Base-by-base conservation (phyloP, 2,888 invertebrate species). In the Nomada fabriciana region DNA sequence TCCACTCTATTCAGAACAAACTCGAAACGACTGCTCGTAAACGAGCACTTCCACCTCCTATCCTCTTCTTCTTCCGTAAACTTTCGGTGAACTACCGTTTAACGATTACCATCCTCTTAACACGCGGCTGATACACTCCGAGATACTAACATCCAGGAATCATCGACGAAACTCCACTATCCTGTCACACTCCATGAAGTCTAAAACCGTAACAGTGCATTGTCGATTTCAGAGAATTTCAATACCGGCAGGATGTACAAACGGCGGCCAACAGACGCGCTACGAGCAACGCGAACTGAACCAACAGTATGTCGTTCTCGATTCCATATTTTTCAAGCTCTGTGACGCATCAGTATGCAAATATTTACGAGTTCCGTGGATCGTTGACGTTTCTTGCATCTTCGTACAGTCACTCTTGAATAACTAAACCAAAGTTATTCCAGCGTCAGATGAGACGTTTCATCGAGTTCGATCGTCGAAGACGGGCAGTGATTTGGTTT, bases 301-400 rank as follows among this genome's bases (percentile, higher is more conserved):
- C 7, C 11, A 52, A n/a, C 18, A 20, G 10, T 10, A 11, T 4
- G 20, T n/a, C 5, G 11, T 23, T 42, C 55, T 11, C 36, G 47
- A 52, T 52, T 43, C 43, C 42, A 7, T 11, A 64, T 50, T 25
- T 36, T 20, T 7, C n/a, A 20, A 55, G 2, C n/a, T 43, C 10
- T 43, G 52, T 11, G 23, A 57, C 36, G 18, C 52, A 20, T 25
- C 60, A n/a, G 65, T 18, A 36, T 72, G n/a, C 25, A 29, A 20
- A 76, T 52, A n/a, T 25, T 7, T 15, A 13, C 36, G 25, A 63
- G 13, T 25, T 57, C 36, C 68, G 18, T 15, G 68, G 68, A 63
- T 63, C 61, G 50, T 50, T 68, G 60, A 76, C 15, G 20, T 18
- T 10, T 20, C 13, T 20, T 11, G 70, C 75, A 75, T 70, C 20